Base-by-base conservation (phyloP, 2,797 vertebrate species). In the Fratercula arctica region DNA sequence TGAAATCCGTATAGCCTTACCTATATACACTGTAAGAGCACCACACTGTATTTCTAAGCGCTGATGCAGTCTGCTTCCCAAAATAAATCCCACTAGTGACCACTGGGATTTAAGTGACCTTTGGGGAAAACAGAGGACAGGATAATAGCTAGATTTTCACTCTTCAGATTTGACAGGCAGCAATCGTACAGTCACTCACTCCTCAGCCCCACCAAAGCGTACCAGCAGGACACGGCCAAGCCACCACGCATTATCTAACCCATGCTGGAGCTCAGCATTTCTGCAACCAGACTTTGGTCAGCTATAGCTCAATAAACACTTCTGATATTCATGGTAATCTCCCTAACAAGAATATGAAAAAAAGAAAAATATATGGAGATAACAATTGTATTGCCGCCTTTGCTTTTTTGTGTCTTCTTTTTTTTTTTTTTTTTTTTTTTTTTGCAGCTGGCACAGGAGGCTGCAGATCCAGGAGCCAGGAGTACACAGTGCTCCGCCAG, bases 81-180 rank as follows among this genome's bases (percentile, higher is more conserved):
- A 97, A 97, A 96, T 92, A 97, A 95, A 97, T 90, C 78, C 95
- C 95, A 95, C 35, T 74, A 96, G 96, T 93, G 97, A 97, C 93
- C 95, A 92, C 66, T 74, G 76, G 90, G 94, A 97, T 97, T 97
- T 96, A 96, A 98, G 94, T 82, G 96, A 97, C 89, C 85, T 94
- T 94, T 91, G 33, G 94, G 63, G 95, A 97, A 95, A 90, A 90
- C 78, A 95, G 63, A 95, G 90, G 83, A 67, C 79, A 94, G 78
- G 89, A 86, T 94, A 98, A 97, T 33, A 96, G 82, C 80, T 86
- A 94, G 63, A 83, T 93, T 96, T 95, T 87, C 70, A 77, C 87
- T 94, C 81, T 92, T 94, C 45, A 86, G 89, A 75, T 93, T 37
- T 93, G 92, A 96, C 93, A 97, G 94, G 80, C 33, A 3, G 43